phyloP scores from a whole-genome alignment of 2,113 vertebrate genomes.

The Eulemur rufifrons region DNA sequence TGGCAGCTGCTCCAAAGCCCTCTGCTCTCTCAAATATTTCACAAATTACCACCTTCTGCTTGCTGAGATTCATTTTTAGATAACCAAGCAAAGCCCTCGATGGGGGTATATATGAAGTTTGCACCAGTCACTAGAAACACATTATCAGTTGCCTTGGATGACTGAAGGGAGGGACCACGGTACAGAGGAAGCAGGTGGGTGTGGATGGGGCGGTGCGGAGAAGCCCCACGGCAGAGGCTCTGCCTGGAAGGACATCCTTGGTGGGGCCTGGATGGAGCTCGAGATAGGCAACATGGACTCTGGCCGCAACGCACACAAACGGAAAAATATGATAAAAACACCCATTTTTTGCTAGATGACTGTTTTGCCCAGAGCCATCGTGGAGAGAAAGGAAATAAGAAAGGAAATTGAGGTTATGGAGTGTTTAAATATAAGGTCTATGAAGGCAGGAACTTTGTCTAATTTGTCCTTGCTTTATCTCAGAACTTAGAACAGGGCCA shows the following conservation, averaged over 20 bases:
- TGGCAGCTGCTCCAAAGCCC: neutral
- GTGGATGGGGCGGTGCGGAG: fast-evolving
- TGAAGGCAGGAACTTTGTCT: neutral
- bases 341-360: neutral
- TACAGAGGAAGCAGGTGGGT: neutral
- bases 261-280: neutral
- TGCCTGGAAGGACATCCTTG: neutral
- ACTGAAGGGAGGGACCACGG: neutral
- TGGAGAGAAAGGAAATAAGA: slow-evolving; percentile 19
- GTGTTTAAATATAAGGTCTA: neutral
- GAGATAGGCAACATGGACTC: neutral
- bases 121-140: neutral
- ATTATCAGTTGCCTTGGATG: neutral
- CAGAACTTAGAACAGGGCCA: neutral
- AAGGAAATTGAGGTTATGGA: neutral
- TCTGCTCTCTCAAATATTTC: neutral
- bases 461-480: neutral
- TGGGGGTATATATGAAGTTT: neutral
- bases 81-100: neutral
- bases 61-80: neutral
- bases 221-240: neutral
- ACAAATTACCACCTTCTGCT: neutral
- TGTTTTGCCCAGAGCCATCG: neutral
- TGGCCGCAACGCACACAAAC: neutral
- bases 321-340: neutral